Base-by-base conservation (phyloP, 2,113 vertebrate species). In the Poecilia latipinna region DNA sequence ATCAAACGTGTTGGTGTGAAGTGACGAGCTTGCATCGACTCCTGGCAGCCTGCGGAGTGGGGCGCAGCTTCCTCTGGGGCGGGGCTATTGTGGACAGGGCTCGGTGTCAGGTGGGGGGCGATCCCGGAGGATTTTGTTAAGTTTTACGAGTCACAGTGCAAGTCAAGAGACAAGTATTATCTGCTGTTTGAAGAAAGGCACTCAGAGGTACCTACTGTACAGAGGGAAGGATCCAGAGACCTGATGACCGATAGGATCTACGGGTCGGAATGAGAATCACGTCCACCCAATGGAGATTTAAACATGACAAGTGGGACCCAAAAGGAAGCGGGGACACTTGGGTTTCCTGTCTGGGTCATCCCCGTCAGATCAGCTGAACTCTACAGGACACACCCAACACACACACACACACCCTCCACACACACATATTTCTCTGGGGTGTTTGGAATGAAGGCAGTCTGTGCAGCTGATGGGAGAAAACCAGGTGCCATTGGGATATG, bases 201-300 rank as follows among this genome's bases (percentile, higher is more conserved):
- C 93, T 94, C 93, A 57, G 24, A 90, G 93, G 93, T 93, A 94
- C 94, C 94, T 93, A 91, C 85, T 88, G 85, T 89, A 90, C 92
- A 88, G 87, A 86, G 89, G 85, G 82, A 80, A 61, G 68, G 62
- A 79, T 90, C 85, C 80, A 82, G 85, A 69, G 70, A 82, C 70
- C 31, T 8, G 63, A 73, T n/a, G 77, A 80, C 67, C 29, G 35
- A n/a, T 57, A 70, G 77, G 44, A 48, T 48, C 44, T 17, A 48
- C 44, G 17, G 44, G 44, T 15, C 17, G 44, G 73, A 76, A 78
- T 57, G 65, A 44, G 7, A 54, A 69, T 29, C 29, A 73, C 71
- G 39, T 79, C 57, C 42, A 81, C 64, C 72, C 44, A 13, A 86
- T 64, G 2, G 69, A 68, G 2, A 70, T 69, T 33, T 29, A 62